Conservation (phyloP, 2,888 invertebrate genomes). For the Leistus spinibarbis region DNA sequence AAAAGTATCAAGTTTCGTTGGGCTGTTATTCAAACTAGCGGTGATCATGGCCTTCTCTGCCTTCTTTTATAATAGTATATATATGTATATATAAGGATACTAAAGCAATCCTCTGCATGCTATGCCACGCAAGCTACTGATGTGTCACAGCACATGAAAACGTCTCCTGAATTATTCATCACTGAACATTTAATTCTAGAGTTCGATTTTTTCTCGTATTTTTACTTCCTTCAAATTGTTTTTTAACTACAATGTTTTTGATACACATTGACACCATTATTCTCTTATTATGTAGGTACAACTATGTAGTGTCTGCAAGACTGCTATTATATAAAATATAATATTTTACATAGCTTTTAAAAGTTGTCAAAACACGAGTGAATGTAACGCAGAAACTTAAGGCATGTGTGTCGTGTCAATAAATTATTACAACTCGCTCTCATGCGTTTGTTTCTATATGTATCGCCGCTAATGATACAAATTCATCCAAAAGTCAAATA, state of each 20-base stretch:
- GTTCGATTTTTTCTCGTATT: constrained; percentile 1
- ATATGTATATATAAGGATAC: not conserved
- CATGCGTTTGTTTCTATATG: no score
- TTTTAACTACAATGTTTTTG: not conserved
- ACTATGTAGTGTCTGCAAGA: no score
- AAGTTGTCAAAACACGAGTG: no score
- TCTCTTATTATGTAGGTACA: no score
- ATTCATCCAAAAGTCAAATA: no score
- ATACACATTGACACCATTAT: no score
- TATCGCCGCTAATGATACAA: no score
- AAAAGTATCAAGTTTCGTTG: constrained; percentile 34
- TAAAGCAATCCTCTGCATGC: not conserved
- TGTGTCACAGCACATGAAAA: constrained; percentile 12
- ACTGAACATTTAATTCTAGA: constrained; percentile 2
- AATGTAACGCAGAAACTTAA: no score
- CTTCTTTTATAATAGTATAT: not conserved
- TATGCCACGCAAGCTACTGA: not conserved
- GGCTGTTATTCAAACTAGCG: constrained; percentile 37
- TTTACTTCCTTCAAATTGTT: not conserved
- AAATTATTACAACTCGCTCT: no score
- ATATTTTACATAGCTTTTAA: no score
- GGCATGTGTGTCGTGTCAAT: no score
- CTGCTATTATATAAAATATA: no score
- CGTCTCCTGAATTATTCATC: constrained; percentile 8
- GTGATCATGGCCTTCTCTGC: constrained; percentile 10